Conservation (phyloP, 2,113 vertebrate genomes). For the Cyphomyrus plagiostoma region DNA sequence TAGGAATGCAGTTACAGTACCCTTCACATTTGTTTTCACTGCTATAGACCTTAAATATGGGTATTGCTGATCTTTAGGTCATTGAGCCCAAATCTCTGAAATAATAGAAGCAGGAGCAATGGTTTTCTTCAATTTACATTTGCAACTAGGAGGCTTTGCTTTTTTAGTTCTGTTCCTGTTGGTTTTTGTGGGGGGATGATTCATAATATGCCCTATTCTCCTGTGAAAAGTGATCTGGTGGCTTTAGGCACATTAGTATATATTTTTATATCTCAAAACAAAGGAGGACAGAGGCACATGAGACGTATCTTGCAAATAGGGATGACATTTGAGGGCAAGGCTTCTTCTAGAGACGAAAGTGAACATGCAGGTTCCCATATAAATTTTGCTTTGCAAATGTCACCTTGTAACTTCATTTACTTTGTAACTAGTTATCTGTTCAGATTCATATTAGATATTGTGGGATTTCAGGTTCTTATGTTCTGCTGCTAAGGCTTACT, state of each 20-base stretch:
- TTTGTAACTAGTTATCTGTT: neutral
- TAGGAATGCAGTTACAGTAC: neutral
- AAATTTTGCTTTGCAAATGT: neutral
- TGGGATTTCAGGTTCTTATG: neutral
- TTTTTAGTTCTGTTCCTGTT: neutral
- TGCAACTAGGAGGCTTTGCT: neutral
- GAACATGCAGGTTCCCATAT: neutral
- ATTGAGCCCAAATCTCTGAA: neutral
- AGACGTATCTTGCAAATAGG: neutral
- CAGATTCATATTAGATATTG: neutral
- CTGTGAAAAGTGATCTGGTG: neutral
- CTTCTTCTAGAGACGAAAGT: neutral
- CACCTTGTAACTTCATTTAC: neutral
- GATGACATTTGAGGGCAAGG: neutral
- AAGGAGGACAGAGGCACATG: neutral
- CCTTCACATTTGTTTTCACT: neutral
- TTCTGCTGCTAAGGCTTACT: neutral
- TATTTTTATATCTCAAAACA: neutral
- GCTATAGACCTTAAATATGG: neutral
- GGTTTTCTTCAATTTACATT: neutral
- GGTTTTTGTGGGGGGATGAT: neutral
- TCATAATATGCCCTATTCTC: neutral
- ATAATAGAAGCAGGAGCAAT: neutral
- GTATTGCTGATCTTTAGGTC: neutral
- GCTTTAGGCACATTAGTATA: neutral